Evolutionary conservation across 2,797 vertebrate species (phyloP).

Genomic region (Melopsittacus undulatus): DNA sequence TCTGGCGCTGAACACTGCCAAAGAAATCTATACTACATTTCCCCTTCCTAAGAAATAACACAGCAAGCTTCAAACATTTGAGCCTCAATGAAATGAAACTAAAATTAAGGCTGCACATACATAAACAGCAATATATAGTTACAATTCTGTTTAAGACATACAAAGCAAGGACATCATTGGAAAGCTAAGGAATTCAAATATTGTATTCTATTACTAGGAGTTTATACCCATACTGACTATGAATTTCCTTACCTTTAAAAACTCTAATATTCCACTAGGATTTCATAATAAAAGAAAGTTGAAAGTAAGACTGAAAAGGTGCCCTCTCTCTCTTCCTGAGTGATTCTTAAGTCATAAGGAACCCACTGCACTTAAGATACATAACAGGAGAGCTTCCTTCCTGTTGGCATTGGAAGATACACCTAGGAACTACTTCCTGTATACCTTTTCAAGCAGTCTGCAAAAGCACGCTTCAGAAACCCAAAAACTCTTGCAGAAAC

Average conservation of each 20-base stretch:
- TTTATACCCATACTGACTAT: background rate
- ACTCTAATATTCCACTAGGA: background rate
- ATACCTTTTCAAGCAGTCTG: background rate
- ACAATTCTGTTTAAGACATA: background rate
- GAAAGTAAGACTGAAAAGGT: background rate
- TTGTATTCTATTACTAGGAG: background rate
- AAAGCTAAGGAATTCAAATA: background rate
- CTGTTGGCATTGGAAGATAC: background rate
- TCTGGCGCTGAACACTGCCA: background rate
- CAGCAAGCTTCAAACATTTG: background rate
- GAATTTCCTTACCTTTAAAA: background rate
- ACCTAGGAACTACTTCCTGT: background rate
- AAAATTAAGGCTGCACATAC: background rate
- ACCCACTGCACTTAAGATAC: background rate
- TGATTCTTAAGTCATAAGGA: background rate
- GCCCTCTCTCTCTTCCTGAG: background rate
- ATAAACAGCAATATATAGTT: background rate
- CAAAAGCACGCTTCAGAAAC: background rate
- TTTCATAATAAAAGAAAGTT: background rate
- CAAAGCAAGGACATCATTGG: background rate
- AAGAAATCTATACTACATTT: background rate
- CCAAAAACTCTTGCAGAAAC: background rate
- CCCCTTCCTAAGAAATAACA: background rate
- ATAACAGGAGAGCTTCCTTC: background rate
- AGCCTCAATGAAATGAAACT: background rate